Percentiles rank a stretch among this genome's conserved stretches.
These are phyloP conservation scores for Myrmecobius fasciatus DNA, from an alignment of 2,113 vertebrate genomes.

Conservation along the genomic window DNA sequence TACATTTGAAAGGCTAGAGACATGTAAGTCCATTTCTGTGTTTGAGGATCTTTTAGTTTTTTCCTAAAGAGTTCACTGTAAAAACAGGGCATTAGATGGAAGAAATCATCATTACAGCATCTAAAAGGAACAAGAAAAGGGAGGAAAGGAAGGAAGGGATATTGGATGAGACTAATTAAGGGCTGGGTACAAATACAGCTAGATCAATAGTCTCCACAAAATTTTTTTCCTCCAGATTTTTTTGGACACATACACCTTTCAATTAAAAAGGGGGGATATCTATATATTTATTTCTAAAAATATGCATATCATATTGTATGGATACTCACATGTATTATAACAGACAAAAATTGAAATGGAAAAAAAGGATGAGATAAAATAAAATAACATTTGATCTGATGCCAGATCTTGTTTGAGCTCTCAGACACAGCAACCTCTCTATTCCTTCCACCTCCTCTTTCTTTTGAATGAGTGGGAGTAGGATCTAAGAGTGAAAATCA, in stretches of 20 bases:
- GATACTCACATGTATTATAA: background rate
- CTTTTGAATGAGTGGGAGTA: too few species aligned
- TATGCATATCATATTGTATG: background rate
- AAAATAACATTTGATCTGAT: background rate
- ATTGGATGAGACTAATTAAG: background rate
- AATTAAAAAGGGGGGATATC: background rate
- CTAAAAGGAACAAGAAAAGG: background rate
- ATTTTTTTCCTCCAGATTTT: background rate
- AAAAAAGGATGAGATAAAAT: background rate
- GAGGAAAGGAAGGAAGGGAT: background rate
- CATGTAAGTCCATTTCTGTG: background rate
- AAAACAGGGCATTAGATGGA: slow-evolving; percentile 16
- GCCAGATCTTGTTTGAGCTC: too few species aligned
- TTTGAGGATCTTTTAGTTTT: slow-evolving; percentile 17
- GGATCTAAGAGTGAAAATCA: too few species aligned
- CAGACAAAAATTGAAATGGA: background rate
- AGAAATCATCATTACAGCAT: background rate
- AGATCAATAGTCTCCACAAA: background rate
- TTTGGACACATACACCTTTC: background rate
- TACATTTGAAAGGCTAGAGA: background rate
- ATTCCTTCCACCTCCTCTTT: too few species aligned
- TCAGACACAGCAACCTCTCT: too few species aligned
- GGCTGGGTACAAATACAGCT: background rate
- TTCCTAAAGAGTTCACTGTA: slow-evolving; percentile 1
- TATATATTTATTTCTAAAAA: background rate